phyloP scores from a whole-genome alignment of 2,888 invertebrate species.

The Argyresthia albistria region DNA sequence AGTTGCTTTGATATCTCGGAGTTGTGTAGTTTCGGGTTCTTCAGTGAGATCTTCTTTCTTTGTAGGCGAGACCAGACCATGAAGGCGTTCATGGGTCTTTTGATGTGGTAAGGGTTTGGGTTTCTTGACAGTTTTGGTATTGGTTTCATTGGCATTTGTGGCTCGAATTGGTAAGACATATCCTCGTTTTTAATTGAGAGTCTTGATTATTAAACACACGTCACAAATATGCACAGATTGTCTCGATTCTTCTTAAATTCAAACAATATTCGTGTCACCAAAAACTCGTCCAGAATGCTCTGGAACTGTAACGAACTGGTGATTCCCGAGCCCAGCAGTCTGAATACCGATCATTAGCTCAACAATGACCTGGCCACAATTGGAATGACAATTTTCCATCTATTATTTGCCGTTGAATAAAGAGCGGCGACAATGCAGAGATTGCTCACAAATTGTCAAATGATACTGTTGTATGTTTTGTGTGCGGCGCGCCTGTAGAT shows the following conservation, averaged over 20 bases:
- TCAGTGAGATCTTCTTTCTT: slow-evolving; percentile 85
- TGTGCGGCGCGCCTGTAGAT: slow-evolving; percentile 50
- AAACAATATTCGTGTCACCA: slow-evolving; percentile 2
- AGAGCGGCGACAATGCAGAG: slow-evolving; percentile 70
- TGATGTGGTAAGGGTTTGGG: slow-evolving; percentile 80
- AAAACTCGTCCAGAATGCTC: slow-evolving; percentile 25
- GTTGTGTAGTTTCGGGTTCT: slow-evolving; percentile 86
- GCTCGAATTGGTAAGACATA: slow-evolving; percentile 23
- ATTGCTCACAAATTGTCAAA: slow-evolving; percentile 73
- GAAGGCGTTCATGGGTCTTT: slow-evolving; percentile 98
- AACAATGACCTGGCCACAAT: slow-evolving; percentile 61
- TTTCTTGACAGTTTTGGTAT: slow-evolving; percentile 66
- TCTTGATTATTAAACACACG: too few species aligned
- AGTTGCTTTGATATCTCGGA: slow-evolving; percentile 87
- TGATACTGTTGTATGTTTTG: slow-evolving; percentile 67
- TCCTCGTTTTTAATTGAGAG: too few species aligned
- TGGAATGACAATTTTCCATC: slow-evolving; percentile 67
- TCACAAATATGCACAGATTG: too few species aligned
- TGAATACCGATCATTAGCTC: slow-evolving; percentile 63
- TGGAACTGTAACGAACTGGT: slow-evolving; percentile 47
- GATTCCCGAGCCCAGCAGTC: slow-evolving; percentile 45
- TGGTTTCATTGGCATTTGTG: slow-evolving; percentile 28
- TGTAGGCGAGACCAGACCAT: slow-evolving; percentile 98
- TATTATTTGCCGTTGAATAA: slow-evolving; percentile 70
- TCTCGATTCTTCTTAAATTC: too few species aligned